Percentiles rank a stretch among this genome's conserved stretches.
phyloP scores from a whole-genome alignment of 1,140 invertebrate species.

The Calycopis cecrops region DNA sequence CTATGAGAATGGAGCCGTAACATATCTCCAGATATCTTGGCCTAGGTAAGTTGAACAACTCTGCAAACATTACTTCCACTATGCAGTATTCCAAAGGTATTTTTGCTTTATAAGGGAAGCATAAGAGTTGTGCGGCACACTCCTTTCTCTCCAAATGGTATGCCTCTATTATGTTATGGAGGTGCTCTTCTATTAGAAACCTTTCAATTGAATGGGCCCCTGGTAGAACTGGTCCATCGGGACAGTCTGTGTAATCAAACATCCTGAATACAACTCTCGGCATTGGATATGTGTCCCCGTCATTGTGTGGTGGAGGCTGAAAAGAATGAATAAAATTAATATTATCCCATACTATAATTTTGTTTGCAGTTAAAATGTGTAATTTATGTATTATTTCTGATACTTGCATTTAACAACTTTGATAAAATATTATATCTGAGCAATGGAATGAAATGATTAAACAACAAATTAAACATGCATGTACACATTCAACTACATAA shows the following conservation, averaged over 20 bases:
- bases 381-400: no score
- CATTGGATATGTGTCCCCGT: conserved; percentile 91
- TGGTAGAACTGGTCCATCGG: conserved; percentile 92
- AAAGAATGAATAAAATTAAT: conserved; percentile 21
- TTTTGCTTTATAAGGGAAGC: conserved; percentile 94
- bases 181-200: conserved; percentile 98
- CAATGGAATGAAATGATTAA: no score
- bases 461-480: no score
- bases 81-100: conserved; percentile 99
- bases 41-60: conserved; percentile 94
- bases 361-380: no score
- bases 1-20: conserved; percentile 97
- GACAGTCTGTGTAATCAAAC: conserved; percentile 99
- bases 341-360: neutral
- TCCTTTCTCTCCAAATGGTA: conserved; percentile 94
- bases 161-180: conserved; percentile 94
- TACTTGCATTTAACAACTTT: no score
- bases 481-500: no score
- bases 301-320: conserved; percentile 86
- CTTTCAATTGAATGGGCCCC: conserved; percentile 98
- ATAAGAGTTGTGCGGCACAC: conserved; percentile 93
- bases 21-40: conserved; percentile 93
- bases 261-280: conserved; percentile 93
- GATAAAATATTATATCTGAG: no score
- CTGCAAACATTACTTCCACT: conserved; percentile 96